A percentile compares a stretch with the other conserved stretches of the same genome.
Conservation (phyloP, 1,140 invertebrate genomes). For the Rhizoglyphus robini region DNA sequence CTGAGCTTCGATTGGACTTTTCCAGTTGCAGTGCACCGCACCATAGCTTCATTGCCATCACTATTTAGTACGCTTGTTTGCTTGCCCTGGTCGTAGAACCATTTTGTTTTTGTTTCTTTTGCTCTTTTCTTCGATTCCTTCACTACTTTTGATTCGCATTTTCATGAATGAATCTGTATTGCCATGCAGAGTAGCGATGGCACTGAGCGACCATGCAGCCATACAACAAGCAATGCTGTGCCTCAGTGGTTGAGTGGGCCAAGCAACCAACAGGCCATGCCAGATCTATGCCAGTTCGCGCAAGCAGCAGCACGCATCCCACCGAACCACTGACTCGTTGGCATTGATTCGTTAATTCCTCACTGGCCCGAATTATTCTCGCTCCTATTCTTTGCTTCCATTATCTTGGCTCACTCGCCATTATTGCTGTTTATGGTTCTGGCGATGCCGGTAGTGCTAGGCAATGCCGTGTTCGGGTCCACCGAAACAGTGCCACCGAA, state of each 20-base stretch:
- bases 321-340: background rate
- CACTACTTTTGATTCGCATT: background rate
- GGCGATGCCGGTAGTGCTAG: conserved; percentile 1
- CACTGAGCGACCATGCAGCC: background rate
- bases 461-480: background rate
- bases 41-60: background rate
- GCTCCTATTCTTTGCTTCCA: conserved; percentile 1
- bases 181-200: background rate
- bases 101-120: background rate
- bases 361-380: background rate
- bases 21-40: background rate
- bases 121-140: background rate
- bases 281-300: background rate
- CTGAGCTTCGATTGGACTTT: background rate
- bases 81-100: background rate
- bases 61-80: conserved; percentile 12
- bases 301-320: background rate
- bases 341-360: background rate
- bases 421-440: background rate
- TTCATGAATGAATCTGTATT: conserved; percentile 2
- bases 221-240: no score
- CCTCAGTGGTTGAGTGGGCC: no score
- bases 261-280: background rate
- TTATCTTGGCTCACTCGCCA: conserved; percentile 9
- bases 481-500: background rate